Evolutionary conservation across 2,113 vertebrate genomes (phyloP), one percentile per base, ranked within the genome.

Genomic region (Prionailurus viverrinus): DNA sequence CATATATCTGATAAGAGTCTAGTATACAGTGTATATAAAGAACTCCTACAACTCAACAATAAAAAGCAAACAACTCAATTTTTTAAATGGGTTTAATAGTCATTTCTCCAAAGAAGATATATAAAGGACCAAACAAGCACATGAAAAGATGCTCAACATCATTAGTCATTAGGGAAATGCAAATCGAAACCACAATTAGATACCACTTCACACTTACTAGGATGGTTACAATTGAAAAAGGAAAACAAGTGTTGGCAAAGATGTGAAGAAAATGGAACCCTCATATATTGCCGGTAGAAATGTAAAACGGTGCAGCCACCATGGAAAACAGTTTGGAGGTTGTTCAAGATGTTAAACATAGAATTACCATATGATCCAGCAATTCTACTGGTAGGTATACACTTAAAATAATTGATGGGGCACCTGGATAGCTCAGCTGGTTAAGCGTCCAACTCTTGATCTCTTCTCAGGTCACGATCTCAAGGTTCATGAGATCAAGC

Each of bases 291-390:
- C 84, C 85, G n/a, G 6, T 61, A 18, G 39, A 41, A 78, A 95
- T 85, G 51, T 65, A 27, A 94, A 74, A 76, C 53, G 3, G 29
- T 19, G 3, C 48, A 27, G 7, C 23, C n/a, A 78, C 79, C 87
- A 3, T 74, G 31, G 88, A 66, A 92, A 89, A 53, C 12, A 53
- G 45, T 80, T 71, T 65, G 39, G 21, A 78, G 12, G n/a, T 55
- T 78, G n/a, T 14, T 94, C 51, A 89, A 80, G 19, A 36, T 51
- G 31, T 73, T 73, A 94, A 96, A 94, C 14, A 71, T 41, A 91
- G 48, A 91, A 91, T 91, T 86, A 66, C 18, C 45, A 66, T n/a
- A 51, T 15, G 14, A 74, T 36, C 36, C n/a, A 74, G 55, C 31
- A 80, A 55, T 48, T 45, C 53, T 82, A 81, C 45, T 81, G 31